Conservation (phyloP, 2,797 vertebrate species). For the Schizopygopsis malacanthus region DNA sequence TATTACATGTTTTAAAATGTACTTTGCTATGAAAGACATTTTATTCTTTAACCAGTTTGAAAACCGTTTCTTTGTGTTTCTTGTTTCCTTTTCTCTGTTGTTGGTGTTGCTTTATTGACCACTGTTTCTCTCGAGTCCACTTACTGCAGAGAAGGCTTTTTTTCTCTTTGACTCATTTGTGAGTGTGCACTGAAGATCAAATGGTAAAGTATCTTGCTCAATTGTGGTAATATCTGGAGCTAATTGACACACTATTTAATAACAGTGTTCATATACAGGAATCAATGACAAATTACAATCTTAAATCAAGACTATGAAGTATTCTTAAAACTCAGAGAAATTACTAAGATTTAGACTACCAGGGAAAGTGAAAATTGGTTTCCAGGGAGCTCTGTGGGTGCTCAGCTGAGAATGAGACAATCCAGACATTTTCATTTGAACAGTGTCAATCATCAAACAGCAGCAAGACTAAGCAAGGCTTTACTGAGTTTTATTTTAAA, state of each 20-base stretch:
- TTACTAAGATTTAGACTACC: background rate
- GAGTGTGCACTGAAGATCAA: constrained; percentile 16
- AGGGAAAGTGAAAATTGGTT: constrained; percentile 18
- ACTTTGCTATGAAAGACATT: too few relatives aligned
- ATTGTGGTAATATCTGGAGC: background rate
- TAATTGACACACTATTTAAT: background rate
- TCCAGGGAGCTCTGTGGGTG: background rate
- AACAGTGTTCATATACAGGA: background rate
- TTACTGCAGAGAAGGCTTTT: constrained; percentile 22
- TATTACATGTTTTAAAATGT: too few relatives aligned
- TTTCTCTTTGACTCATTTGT: constrained; percentile 14
- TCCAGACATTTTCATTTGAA: constrained; percentile 31
- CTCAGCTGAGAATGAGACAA: constrained; percentile 18
- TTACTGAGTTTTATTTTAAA: constrained; percentile 22
- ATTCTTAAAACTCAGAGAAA: constrained; percentile 6
- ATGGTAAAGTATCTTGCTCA: background rate
- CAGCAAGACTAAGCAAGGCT: background rate
- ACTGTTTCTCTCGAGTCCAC: constrained; percentile 30
- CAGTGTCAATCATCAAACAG: constrained; percentile 13
- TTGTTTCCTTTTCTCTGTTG: background rate
- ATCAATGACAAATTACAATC: background rate
- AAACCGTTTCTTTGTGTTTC: too few relatives aligned
- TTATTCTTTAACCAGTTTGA: too few relatives aligned
- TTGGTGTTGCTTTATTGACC: constrained; percentile 8
- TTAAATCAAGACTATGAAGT: constrained; percentile 6